Base-by-base conservation (phyloP, 2,888 invertebrate genomes). In the Venustoraphidia nigricollis region DNA sequence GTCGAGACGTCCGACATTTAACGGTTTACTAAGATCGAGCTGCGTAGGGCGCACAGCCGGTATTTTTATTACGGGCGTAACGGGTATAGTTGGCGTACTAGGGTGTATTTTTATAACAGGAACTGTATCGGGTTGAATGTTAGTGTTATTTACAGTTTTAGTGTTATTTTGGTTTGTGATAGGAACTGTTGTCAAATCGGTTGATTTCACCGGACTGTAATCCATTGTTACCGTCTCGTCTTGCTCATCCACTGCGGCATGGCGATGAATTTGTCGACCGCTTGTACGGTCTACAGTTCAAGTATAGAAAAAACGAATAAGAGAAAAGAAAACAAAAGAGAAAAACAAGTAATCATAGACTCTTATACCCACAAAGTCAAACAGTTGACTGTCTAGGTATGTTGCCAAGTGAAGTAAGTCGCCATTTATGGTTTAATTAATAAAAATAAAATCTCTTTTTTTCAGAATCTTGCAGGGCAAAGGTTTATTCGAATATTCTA, bases 1-100 rank as follows among this genome's bases (percentile, higher is more conserved):
- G 44, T 59, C 60, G 52, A 58, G 52, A 36, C 54, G 51, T 11
- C 34, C 42, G 9, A 43, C 64, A 50, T 64, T 60, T 47, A 63
- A 57, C 34, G 66, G 65, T 50, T 62, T 62, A 46, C 59, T 61
- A 55, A 66, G 57, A 53, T 64, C 61, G 53, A 67, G 56, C 52
- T 63, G 64, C 50, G 57, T 63, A 36, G 66, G 67, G 48, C 65
- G 56, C 14, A 59, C 53, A 36, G 60, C 57, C 36, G 53, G 48
- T 53, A 55, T 54, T 44, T 56, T 53, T 43, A 59, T 57, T 36
- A 58, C 63, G 52, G 64, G 66, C 55, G 65, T 64, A 53, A 65
- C 59, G 38, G 62, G 59, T 47, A 65, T 14, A 44, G 37, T 42
- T 11, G 42, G 45, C 9, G 17, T 13, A 13, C 11, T 34, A 17